A percentile compares a stretch with the other conserved stretches of the same genome.
Conservation (phyloP, 2,888 invertebrate genomes). For the Branchipolynoe longqiensis region DNA sequence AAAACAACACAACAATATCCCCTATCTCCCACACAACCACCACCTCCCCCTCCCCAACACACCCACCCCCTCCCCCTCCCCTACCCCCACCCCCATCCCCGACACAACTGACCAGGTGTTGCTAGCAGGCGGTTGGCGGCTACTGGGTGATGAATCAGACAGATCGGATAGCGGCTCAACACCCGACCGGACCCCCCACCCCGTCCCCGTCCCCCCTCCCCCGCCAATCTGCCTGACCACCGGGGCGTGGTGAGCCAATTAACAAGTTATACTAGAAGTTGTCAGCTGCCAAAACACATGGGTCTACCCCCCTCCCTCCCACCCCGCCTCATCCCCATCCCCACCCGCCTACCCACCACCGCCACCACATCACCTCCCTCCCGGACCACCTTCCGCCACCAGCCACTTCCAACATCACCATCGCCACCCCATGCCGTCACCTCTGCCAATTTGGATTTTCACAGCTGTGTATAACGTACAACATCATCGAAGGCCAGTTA, state of each 20-base stretch:
- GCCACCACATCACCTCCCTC: not conserved
- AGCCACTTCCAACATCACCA: not conserved
- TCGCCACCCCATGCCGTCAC: not conserved
- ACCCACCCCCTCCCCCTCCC: not conserved
- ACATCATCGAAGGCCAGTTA: too few relatives aligned
- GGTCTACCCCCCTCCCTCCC: not conserved
- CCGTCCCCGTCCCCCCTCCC: not conserved
- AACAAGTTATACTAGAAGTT: conserved; percentile 47
- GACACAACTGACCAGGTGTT: conserved; percentile 11
- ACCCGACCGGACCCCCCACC: not conserved
- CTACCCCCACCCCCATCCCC: not conserved
- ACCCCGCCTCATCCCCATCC: not conserved
- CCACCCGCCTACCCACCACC: not conserved
- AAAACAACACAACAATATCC: too few relatives aligned
- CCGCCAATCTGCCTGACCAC: conserved; percentile 39
- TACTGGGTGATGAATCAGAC: conserved; percentile 30
- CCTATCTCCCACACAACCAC: too few relatives aligned
- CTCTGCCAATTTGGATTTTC: too few relatives aligned
- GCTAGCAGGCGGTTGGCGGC: not conserved
- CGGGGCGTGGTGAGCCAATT: conserved; percentile 44
- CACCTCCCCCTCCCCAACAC: too few relatives aligned
- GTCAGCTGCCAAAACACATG: conserved; percentile 53
- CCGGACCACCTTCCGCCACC: not conserved
- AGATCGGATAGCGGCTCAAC: not conserved
- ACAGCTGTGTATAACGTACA: too few relatives aligned